Percentiles rank a stretch among this genome's conserved stretches.
phyloP scores from a whole-genome alignment of 2,888 invertebrate genomes.

The Anthophora plumipes region DNA sequence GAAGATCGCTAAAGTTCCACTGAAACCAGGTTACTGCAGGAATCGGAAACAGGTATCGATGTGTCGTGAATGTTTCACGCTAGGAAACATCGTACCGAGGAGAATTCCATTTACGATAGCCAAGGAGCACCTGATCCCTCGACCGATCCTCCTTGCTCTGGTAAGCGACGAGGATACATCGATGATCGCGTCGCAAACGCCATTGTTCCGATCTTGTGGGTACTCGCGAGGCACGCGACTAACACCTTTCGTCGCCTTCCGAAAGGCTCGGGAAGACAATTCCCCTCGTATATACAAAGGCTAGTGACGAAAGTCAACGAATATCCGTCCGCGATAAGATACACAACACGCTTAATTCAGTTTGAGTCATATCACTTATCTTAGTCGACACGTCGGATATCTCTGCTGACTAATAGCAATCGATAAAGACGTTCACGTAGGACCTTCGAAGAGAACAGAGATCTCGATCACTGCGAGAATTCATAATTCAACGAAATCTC shows the following conservation, averaged over 20 bases:
- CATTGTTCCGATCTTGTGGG: slow-evolving; percentile 16
- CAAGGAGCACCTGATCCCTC: slow-evolving; percentile 36
- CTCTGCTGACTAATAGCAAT: slow-evolving; percentile 11
- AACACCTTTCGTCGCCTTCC: slow-evolving; percentile 7
- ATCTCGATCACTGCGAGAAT: background rate
- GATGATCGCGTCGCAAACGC: slow-evolving; percentile 33
- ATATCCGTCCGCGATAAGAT: slow-evolving; percentile 32
- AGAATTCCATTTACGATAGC: slow-evolving; percentile 31
- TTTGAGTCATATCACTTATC: slow-evolving; percentile 34
- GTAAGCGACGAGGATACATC: background rate
- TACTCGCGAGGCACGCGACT: slow-evolving; percentile 21
- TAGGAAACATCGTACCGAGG: slow-evolving; percentile 9
- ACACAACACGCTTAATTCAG: slow-evolving; percentile 25
- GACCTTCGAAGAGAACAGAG: background rate
- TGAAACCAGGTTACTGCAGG: background rate
- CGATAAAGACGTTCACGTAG: slow-evolving; percentile 3
- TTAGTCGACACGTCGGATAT: background rate
- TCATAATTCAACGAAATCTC: background rate
- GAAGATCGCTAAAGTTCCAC: background rate
- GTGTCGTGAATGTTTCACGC: slow-evolving; percentile 21
- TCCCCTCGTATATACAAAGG: background rate
- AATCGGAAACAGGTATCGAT: background rate
- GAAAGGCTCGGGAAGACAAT: background rate
- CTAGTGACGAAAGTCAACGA: slow-evolving; percentile 33
- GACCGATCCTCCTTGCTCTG: slow-evolving; percentile 38